phyloP scores from a whole-genome alignment of 2,888 invertebrate species.

The Erebia palarica region DNA sequence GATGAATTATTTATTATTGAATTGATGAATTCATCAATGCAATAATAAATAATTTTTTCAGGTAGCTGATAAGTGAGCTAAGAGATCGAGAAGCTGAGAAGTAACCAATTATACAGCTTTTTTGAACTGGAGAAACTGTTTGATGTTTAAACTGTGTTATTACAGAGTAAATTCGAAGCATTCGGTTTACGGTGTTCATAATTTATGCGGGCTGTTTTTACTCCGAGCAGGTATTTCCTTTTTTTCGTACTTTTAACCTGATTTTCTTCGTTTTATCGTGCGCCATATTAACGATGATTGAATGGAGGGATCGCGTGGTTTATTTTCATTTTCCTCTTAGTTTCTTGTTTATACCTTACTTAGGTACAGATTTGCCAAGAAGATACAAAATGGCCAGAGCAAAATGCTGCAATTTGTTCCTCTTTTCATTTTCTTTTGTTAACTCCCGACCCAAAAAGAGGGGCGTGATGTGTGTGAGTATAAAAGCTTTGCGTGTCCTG shows the following conservation, averaged over 20 bases:
- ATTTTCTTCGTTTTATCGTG: constrained; percentile 31
- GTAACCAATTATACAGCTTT: too few relatives aligned
- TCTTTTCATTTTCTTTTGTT: not conserved
- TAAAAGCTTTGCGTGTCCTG: too few relatives aligned
- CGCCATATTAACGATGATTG: constrained; percentile 25
- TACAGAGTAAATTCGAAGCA: constrained; percentile 44
- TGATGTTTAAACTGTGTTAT: not conserved
- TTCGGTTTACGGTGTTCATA: constrained; percentile 36
- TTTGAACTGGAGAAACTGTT: not conserved
- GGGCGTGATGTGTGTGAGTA: too few relatives aligned
- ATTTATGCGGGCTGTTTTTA: constrained; percentile 34
- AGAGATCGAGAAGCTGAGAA: too few relatives aligned
- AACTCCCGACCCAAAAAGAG: too few relatives aligned
- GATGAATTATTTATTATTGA: too few relatives aligned
- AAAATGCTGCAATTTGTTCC: not conserved
- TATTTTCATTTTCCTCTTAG: constrained; percentile 13
- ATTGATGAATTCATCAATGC: too few relatives aligned
- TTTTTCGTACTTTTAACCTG: constrained; percentile 25
- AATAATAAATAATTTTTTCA: too few relatives aligned
- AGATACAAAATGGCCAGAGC: not conserved
- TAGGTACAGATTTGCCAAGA: not conserved
- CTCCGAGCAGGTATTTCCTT: constrained; percentile 22
- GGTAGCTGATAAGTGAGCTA: too few relatives aligned
- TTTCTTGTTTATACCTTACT: constrained; percentile 7
- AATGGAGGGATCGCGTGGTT: constrained; percentile 18